These are phyloP conservation scores for Cirrhinus molitorella DNA, from an alignment of 2,797 vertebrate genomes.

Conservation along the genomic window DNA sequence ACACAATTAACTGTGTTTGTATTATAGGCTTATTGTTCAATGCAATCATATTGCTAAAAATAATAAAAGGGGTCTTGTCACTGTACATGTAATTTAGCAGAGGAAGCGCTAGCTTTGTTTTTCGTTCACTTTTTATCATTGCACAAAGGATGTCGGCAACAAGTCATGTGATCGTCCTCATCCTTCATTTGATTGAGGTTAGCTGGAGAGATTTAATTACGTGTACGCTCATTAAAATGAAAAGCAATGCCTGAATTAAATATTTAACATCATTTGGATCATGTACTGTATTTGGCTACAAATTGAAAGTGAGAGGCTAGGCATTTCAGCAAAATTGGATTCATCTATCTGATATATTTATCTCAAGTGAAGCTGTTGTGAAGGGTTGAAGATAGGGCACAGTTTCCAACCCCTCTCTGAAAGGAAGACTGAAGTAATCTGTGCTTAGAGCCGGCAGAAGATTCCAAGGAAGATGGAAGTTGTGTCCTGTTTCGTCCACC, in stretches of 20 bases:
- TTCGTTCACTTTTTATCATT: background rate
- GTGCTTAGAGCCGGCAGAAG: background rate
- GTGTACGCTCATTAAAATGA: conserved; percentile 22
- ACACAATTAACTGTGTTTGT: background rate
- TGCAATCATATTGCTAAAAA: background rate
- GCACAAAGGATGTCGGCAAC: background rate
- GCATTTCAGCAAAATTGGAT: conserved; percentile 10
- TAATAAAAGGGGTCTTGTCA: background rate
- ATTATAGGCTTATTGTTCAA: background rate
- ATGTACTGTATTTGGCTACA: conserved; percentile 13
- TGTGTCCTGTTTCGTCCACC: background rate
- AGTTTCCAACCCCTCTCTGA: background rate
- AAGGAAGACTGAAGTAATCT: background rate
- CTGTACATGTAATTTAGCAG: background rate
- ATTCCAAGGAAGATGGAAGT: background rate
- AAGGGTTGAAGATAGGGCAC: background rate
- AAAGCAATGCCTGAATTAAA: conserved; percentile 33
- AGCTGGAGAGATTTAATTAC: conserved; percentile 35
- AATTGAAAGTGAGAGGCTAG: conserved; percentile 6
- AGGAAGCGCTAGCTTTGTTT: background rate
- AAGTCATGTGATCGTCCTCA: background rate
- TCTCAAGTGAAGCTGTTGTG: background rate
- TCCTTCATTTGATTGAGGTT: conserved; percentile 1
- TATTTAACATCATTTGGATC: conserved; percentile 36
- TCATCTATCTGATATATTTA: conserved; percentile 1